A percentile compares a stretch with the other conserved stretches of the same genome.
phyloP scores from a whole-genome alignment of 2,888 invertebrate genomes.

The Apamea crenata region DNA sequence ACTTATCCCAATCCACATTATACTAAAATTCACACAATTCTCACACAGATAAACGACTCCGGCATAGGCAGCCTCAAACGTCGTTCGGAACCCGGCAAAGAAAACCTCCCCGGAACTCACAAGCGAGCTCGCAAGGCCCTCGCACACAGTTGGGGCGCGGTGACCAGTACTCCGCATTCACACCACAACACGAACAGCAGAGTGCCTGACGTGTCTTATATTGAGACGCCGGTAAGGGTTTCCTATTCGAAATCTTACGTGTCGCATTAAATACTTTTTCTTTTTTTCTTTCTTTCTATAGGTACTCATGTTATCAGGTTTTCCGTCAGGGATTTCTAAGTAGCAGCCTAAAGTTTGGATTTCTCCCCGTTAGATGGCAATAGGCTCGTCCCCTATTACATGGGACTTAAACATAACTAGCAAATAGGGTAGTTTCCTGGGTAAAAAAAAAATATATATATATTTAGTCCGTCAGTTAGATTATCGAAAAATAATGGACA shows the following conservation, averaged over 20 bases:
- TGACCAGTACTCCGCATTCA: slow-evolving; percentile 85
- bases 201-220: slow-evolving; percentile 92
- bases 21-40: background rate
- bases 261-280: too few relatives aligned
- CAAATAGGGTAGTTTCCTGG: too few relatives aligned
- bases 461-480: too few relatives aligned
- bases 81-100: slow-evolving; percentile 89
- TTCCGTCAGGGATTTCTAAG: too few relatives aligned
- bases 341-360: too few relatives aligned
- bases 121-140: slow-evolving; percentile 95
- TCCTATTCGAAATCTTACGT: background rate
- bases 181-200: slow-evolving; percentile 50
- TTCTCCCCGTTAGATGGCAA: too few relatives aligned
- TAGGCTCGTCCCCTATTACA: too few relatives aligned
- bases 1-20: background rate
- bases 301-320: too few relatives aligned
- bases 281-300: too few relatives aligned
- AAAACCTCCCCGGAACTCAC: slow-evolving; percentile 91
- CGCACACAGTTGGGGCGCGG: slow-evolving; percentile 92
- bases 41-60: slow-evolving; percentile 80
- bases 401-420: too few relatives aligned
- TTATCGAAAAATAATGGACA: too few relatives aligned
- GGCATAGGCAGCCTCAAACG: slow-evolving; percentile 86
- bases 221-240: slow-evolving; percentile 93
- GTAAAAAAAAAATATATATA: too few relatives aligned